Evolutionary conservation across 2,888 invertebrate species (phyloP).

Genomic region (Rhingia rostrata): DNA sequence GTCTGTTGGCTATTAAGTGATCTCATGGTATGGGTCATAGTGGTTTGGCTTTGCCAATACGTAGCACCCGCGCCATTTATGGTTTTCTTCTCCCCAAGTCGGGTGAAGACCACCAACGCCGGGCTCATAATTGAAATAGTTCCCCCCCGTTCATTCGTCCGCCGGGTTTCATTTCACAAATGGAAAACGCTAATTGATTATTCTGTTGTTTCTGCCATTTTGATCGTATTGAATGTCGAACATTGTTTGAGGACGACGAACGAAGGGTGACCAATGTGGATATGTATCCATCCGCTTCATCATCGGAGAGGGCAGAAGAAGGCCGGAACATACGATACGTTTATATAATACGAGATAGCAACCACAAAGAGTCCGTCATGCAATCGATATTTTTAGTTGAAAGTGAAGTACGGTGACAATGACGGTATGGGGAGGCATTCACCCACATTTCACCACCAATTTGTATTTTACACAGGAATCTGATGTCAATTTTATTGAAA

Average conservation of each 20-base stretch:
- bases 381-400: slow-evolving; percentile 50
- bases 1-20: slow-evolving; percentile 6
- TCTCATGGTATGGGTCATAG: neutral
- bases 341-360: neutral
- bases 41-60: slow-evolving; percentile 38
- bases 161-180: slow-evolving; percentile 59
- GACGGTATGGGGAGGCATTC: neutral
- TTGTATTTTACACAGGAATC: neutral
- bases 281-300: slow-evolving; percentile 14
- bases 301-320: slow-evolving; percentile 1
- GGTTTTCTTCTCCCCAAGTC: slow-evolving; percentile 14
- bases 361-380: slow-evolving; percentile 6
- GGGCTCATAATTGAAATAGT: slow-evolving; percentile 59
- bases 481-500: neutral
- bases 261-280: slow-evolving; percentile 22
- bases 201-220: slow-evolving; percentile 57
- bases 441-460: slow-evolving; percentile 18
- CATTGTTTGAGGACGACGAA: slow-evolving; percentile 28
- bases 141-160: slow-evolving; percentile 4
- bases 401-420: slow-evolving; percentile 31
- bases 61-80: slow-evolving; percentile 7
- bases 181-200: slow-evolving; percentile 66
- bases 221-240: slow-evolving; percentile 57
- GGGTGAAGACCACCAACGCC: slow-evolving; percentile 1
- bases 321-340: slow-evolving; percentile 15